These are phyloP conservation scores for Pelusios castaneus DNA, from an alignment of 2,113 vertebrate genomes.

Conservation along the genomic window DNA sequence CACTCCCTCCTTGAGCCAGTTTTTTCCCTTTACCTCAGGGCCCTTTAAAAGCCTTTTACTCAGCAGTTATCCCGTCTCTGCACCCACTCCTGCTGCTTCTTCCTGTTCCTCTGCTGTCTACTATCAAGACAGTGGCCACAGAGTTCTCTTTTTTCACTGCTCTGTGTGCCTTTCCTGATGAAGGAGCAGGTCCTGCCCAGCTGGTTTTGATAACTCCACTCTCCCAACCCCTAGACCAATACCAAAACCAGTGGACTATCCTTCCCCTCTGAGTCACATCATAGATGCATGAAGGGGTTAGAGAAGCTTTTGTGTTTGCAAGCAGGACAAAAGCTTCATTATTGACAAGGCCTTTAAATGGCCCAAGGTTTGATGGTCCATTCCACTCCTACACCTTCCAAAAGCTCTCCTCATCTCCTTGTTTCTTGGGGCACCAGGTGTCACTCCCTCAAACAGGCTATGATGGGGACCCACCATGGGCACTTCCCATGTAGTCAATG, in stretches of 20 bases:
- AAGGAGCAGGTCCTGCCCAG: too few species aligned
- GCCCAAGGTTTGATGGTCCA: neutral
- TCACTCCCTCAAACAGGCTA: neutral
- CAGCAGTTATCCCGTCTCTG: too few species aligned
- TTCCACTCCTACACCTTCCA: neutral
- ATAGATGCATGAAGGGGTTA: neutral
- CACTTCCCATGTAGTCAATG: rapidly evolving
- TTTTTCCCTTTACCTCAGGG: too few species aligned
- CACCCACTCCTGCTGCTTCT: too few species aligned
- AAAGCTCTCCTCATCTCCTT: neutral
- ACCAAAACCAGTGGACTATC: neutral
- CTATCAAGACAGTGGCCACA: too few species aligned
- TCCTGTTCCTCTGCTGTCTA: too few species aligned
- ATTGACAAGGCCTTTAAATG: neutral
- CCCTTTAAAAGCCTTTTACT: too few species aligned
- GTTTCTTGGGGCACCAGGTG: neutral
- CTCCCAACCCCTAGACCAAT: neutral
- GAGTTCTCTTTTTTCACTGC: too few species aligned
- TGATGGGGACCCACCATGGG: neutral
- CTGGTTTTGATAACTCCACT: neutral
- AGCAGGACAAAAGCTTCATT: neutral
- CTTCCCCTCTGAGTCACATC: neutral
- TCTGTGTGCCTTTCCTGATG: too few species aligned
- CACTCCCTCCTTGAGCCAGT: too few species aligned
- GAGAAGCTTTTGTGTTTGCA: neutral